A percentile compares a stretch with the other conserved stretches of the same genome.
Conservation (phyloP, 2,797 vertebrate genomes). For the Sebastes flavidus region DNA sequence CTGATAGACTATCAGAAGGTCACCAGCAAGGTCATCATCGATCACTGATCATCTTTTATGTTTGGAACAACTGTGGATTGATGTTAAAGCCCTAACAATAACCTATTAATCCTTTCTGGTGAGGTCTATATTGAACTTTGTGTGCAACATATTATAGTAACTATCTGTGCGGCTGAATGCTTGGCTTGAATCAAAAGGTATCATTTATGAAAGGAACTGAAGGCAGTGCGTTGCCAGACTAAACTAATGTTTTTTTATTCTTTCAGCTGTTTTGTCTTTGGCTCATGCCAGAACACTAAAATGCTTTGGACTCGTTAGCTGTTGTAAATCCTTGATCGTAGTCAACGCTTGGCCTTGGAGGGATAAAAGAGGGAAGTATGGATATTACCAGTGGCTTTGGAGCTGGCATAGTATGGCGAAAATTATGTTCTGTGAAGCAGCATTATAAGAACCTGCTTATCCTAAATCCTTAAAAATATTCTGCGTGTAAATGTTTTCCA, state of each 20-base stretch:
- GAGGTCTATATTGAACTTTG: neutral
- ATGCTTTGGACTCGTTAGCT: constrained; percentile 40
- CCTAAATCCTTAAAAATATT: neutral
- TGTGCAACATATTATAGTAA: neutral
- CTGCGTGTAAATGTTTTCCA: neutral
- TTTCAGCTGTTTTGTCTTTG: constrained; percentile 55
- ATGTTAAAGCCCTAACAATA: neutral
- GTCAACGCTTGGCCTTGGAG: constrained; percentile 45
- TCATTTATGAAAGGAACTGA: constrained; percentile 33
- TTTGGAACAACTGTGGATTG: neutral
- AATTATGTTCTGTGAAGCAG: constrained; percentile 42
- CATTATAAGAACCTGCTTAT: constrained; percentile 16
- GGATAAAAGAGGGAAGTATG: constrained; percentile 56
- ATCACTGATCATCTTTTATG: neutral
- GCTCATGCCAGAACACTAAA: constrained; percentile 43
- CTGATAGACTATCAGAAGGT: constrained; percentile 10
- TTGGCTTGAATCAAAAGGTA: constrained; percentile 5
- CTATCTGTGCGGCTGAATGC: neutral
- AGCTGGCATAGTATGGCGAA: constrained; percentile 24
- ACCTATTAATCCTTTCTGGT: neutral
- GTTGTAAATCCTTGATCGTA: constrained; percentile 58
- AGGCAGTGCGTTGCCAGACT: constrained; percentile 18
- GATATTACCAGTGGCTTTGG: constrained; percentile 64
- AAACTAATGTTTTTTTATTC: constrained; percentile 30
- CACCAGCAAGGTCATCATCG: neutral